Percentiles rank a stretch among this genome's conserved stretches.
These are phyloP conservation scores for Harpegnathos saltator DNA, from an alignment of 1,140 invertebrate genomes.

Conservation along the genomic window DNA sequence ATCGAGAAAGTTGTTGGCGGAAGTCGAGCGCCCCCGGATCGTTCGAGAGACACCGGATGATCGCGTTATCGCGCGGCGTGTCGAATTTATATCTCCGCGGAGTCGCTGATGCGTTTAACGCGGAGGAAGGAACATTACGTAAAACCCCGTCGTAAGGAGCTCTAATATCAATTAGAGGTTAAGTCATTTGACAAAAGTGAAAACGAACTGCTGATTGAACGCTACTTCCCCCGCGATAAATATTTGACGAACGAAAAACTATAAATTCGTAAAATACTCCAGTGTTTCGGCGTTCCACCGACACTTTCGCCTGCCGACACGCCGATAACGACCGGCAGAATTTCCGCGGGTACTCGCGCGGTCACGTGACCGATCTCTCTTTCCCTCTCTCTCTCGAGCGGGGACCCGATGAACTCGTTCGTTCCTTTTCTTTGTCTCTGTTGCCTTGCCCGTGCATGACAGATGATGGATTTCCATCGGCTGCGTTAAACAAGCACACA, in stretches of 20 bases:
- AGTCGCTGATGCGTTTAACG: neutral
- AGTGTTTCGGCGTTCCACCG: too few relatives aligned
- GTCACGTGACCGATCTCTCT: slow-evolving; percentile 3
- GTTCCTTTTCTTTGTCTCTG: neutral
- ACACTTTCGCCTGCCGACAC: too few relatives aligned
- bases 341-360: neutral
- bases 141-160: too few relatives aligned
- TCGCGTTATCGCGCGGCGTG: neutral
- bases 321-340: neutral
- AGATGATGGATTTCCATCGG: slow-evolving; percentile 44
- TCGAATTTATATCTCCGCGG: slow-evolving; percentile 33
- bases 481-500: slow-evolving; percentile 42
- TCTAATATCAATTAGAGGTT: too few relatives aligned
- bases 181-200: too few relatives aligned
- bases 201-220: too few relatives aligned
- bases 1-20: neutral
- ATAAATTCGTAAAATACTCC: too few relatives aligned
- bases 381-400: too few relatives aligned
- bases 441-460: slow-evolving; percentile 21
- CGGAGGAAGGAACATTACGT: too few relatives aligned
- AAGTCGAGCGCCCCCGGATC: neutral
- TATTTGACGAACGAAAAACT: too few relatives aligned
- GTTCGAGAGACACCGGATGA: slow-evolving; percentile 1
- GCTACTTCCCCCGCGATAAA: too few relatives aligned
- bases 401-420: neutral